These are phyloP conservation scores for Barnardius zonarius DNA, from an alignment of 2,113 vertebrate species.

Conservation along the genomic window DNA sequence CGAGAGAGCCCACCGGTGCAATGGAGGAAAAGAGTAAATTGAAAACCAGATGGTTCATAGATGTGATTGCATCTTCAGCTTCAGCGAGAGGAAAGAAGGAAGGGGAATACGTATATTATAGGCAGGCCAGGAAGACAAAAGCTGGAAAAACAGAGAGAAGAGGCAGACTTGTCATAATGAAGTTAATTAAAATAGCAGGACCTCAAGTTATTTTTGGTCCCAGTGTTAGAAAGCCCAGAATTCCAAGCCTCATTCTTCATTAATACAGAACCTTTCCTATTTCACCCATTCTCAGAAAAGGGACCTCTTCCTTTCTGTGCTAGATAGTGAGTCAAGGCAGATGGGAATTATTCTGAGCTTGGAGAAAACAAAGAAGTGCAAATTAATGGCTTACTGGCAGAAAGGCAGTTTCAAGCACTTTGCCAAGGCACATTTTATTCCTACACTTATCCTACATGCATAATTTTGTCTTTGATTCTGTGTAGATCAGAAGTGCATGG, in stretches of 20 bases:
- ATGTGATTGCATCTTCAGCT: constrained; percentile 54
- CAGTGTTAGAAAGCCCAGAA: constrained; percentile 5
- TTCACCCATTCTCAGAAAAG: constrained; percentile 1
- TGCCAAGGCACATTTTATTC: constrained; percentile 55
- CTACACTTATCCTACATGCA: constrained; percentile 15
- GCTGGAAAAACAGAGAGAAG: constrained; percentile 25
- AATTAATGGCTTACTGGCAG: constrained; percentile 69
- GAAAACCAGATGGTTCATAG: constrained; percentile 50
- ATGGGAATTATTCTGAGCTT: constrained; percentile 68
- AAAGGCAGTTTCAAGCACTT: constrained; percentile 42
- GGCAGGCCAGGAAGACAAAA: constrained; percentile 47
- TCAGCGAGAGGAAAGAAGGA: constrained; percentile 36
- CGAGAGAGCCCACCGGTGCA: neutral
- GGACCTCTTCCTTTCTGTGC: constrained; percentile 43
- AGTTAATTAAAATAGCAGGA: constrained; percentile 71
- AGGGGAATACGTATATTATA: neutral
- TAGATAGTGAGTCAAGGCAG: constrained; percentile 53
- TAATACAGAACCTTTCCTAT: constrained; percentile 6
- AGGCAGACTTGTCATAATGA: constrained; percentile 23
- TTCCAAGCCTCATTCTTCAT: constrained; percentile 34
- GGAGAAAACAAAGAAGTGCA: constrained; percentile 64
- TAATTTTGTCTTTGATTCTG: constrained; percentile 35
- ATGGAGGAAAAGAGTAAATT: constrained; percentile 31
- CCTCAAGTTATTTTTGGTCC: constrained; percentile 60
- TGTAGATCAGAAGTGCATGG: neutral